Evolutionary conservation across 2,113 vertebrate species (phyloP), one percentile per base, ranked within the genome.

Genomic region (Probosciger aterrimus): DNA sequence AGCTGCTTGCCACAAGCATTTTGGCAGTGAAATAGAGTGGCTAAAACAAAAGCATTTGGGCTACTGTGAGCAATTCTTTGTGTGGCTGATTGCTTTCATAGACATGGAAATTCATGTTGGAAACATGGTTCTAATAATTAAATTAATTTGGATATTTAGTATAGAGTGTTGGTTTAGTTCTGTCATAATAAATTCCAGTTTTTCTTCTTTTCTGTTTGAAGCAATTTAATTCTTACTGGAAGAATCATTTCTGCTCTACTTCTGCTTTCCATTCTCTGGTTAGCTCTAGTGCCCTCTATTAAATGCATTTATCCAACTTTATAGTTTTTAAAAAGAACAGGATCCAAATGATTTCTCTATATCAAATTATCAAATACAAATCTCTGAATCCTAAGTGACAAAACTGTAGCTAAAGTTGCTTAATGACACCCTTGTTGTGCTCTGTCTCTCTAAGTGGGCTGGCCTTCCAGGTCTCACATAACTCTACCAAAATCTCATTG

Each of bases 91-190:
- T 85, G 52, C 62, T 87, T 91, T 91, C 30, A 44, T 44, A 70
- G 85, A 80, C 39, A 23, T 27, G 53, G 70, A 82, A 92, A 87
- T 8, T 79, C 43, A 31, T 33, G n/a, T 47, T 75, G 60, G 52
- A 93, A 97, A 75, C 50, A 17, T 68, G 71, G 55, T 88, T 92
- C 65, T 86, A 93, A 81, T 95, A 33, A 88, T 70, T 88, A 77
- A 71, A 80, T 77, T 94, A 27, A 37, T 92, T 88, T 90, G 79
- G 46, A 43, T 91, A 33, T 94, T 92, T 90, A 83, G 64, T 77
- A 50, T 12, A 65, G 50, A 88, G 57, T 55, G 83, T 84, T 59
- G 50, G 25, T 70, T 95, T 88, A 46, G 55, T 67, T 94, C 68
- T 59, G 60, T 43, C 83, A 78, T 83, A 90, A 81, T 43, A 83